A percentile compares a stretch with the other conserved stretches of the same genome.
Conservation (phyloP, 2,888 invertebrate genomes). For the Cheilosia grossa region DNA sequence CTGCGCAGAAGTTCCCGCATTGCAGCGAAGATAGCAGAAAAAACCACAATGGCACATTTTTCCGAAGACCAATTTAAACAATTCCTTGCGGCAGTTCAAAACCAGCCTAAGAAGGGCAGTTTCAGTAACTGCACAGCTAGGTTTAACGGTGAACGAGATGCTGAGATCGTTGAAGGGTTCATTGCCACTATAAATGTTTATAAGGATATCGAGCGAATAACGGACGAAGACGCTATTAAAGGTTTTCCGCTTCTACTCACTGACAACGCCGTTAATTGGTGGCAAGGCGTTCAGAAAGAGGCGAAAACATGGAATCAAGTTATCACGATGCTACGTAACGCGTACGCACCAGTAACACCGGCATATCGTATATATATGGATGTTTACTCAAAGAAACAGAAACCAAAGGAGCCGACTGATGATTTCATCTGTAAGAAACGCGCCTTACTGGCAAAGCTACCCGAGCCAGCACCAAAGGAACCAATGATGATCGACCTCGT, state of each 20-base stretch:
- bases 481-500: no score
- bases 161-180: not conserved
- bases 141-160: not conserved
- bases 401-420: not conserved
- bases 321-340: not conserved
- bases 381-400: not conserved
- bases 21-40: no score
- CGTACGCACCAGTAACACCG: not conserved
- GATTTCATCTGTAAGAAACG: conserved; percentile 1
- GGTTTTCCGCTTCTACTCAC: no score
- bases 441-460: not conserved
- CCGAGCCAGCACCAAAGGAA: no score
- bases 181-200: not conserved
- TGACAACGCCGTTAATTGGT: not conserved
- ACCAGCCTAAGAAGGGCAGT: not conserved
- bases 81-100: no score
- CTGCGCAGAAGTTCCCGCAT: no score
- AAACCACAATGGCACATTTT: no score
- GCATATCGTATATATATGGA: not conserved
- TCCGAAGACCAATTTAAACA: no score
- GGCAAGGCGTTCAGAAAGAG: not conserved
- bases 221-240: not conserved
- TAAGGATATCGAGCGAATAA: not conserved
- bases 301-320: not conserved
- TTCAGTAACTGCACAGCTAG: not conserved